These are phyloP conservation scores for Lonchura striata DNA, from an alignment of 2,113 vertebrate genomes.

Conservation along the genomic window DNA sequence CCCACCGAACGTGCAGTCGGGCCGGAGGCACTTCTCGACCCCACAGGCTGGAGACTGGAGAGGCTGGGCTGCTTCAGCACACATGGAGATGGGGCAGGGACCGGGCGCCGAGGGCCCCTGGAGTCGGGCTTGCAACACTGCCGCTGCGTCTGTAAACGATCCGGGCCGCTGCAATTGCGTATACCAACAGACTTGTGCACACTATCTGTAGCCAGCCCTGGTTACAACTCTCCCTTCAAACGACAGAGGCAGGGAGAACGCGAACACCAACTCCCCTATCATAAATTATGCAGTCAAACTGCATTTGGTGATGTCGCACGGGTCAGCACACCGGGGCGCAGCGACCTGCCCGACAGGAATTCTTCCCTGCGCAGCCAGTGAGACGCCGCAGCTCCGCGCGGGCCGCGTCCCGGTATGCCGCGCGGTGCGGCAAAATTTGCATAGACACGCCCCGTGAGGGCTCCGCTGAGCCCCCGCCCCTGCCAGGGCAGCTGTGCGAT, in stretches of 20 bases:
- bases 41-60: background rate
- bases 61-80: too few relatives aligned
- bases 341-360: rapidly evolving
- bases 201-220: too few relatives aligned
- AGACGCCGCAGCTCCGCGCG: rapidly evolving
- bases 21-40: background rate
- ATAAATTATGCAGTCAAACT: background rate
- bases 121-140: too few relatives aligned
- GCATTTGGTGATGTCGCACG: background rate
- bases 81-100: too few relatives aligned
- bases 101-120: rapidly evolving
- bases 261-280: rapidly evolving
- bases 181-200: rapidly evolving
- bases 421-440: rapidly evolving
- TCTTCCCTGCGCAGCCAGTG: too few relatives aligned
- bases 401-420: background rate
- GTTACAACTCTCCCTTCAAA: too few relatives aligned
- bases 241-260: rapidly evolving
- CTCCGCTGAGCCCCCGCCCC: rapidly evolving
- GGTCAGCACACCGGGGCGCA: background rate
- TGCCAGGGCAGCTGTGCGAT: background rate
- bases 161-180: rapidly evolving
- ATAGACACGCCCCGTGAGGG: rapidly evolving
- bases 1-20: background rate
- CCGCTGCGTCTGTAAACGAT: too few relatives aligned